Conservation (phyloP, 2,113 vertebrate genomes). For the Rutilus rutilus region DNA sequence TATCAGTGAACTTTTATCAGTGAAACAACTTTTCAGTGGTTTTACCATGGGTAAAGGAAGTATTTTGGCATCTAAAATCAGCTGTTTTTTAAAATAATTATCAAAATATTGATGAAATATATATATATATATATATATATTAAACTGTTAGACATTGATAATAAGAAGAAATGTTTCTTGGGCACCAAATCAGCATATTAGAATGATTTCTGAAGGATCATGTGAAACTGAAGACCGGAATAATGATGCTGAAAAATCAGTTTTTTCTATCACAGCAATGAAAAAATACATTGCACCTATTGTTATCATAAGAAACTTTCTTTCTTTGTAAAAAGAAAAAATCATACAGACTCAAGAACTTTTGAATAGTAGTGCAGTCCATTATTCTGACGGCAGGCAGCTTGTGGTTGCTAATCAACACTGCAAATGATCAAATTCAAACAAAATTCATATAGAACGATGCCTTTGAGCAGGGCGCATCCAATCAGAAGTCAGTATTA, state of each 20-base stretch:
- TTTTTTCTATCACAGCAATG: no score
- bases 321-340: neutral
- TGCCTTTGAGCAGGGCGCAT: neutral
- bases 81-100: neutral
- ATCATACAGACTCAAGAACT: neutral
- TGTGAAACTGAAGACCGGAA: no score
- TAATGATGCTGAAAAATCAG: no score
- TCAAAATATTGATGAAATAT: neutral
- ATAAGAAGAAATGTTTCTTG: no score
- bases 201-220: no score
- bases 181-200: no score
- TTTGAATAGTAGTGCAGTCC: neutral
- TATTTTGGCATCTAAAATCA: no score
- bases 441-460: neutral
- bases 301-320: neutral
- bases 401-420: neutral
- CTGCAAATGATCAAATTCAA: neutral
- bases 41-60: neutral
- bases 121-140: no score
- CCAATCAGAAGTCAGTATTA: neutral
- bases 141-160: no score
- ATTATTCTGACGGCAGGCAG: neutral
- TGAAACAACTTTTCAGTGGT: neutral
- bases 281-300: neutral
- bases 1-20: no score